phyloP scores from a whole-genome alignment of 2,888 invertebrate species.

The Drosophila mimica region DNA sequence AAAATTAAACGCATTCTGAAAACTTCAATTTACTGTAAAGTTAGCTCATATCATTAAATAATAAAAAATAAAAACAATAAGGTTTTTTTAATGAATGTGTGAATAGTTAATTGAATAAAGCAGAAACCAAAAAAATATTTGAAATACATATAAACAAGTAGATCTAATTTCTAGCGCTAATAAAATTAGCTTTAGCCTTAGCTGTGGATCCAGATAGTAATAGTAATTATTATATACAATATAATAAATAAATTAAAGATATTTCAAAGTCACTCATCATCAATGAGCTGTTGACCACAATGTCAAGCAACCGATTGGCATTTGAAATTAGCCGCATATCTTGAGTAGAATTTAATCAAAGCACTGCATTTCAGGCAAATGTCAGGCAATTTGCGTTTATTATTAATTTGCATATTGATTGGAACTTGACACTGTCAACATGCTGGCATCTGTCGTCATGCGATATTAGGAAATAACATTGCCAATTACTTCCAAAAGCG shows the following conservation, averaged over 20 bases:
- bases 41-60: not conserved
- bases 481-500: conserved; percentile 35
- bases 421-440: conserved; percentile 65
- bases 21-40: not conserved
- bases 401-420: conserved; percentile 80
- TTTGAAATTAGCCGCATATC: conserved; percentile 22
- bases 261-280: not conserved
- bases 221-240: not conserved
- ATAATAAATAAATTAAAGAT: not conserved
- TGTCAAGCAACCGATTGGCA: conserved; percentile 12
- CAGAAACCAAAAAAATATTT: not conserved
- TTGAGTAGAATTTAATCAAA: conserved; percentile 68
- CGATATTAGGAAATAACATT: conserved; percentile 61
- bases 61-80: not conserved
- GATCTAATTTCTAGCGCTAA: fast-evolving
- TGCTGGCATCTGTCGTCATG: conserved; percentile 56
- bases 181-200: not conserved
- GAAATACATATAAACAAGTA: not conserved
- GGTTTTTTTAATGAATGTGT: not conserved
- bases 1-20: conserved; percentile 2
- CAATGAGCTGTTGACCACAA: conserved; percentile 17
- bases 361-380: conserved; percentile 40
- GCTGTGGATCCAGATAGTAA: no score
- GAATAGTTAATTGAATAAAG: not conserved
- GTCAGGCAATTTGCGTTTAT: conserved; percentile 75